Conservation (phyloP, 30 jellyfish, hydroid and myxozoan species). For the Hydractinia symbiolongicarpus region DNA sequence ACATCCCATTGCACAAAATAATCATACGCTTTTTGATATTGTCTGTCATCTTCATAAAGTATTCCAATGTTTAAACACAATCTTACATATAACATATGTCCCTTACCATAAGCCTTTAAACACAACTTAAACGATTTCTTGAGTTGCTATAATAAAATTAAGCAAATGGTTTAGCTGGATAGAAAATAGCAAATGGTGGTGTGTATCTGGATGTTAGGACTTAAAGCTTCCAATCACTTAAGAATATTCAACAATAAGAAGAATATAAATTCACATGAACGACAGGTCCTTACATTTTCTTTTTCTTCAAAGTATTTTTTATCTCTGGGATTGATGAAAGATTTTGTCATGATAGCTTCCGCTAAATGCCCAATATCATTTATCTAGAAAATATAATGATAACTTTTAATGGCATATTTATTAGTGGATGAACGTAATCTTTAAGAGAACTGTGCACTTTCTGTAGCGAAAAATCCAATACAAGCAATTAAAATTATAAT, state of each 20-base stretch:
- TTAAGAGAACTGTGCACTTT: no score
- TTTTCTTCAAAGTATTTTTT: slow-evolving; percentile 16
- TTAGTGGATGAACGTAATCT: no score
- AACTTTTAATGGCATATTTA: no score
- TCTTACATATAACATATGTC: slow-evolving; percentile 71
- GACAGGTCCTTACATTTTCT: slow-evolving; percentile 13
- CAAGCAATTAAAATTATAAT: no score
- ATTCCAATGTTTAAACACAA: slow-evolving; percentile 70
- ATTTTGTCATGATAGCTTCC: slow-evolving; percentile 53
- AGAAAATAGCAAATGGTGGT: no score
- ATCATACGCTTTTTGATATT: slow-evolving; percentile 68
- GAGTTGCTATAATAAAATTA: slow-evolving; percentile 38
- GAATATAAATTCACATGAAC: no score
- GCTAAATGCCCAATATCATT: slow-evolving; percentile 64
- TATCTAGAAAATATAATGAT: slow-evolving; percentile 23
- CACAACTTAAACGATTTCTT: slow-evolving; percentile 48
- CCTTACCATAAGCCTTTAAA: slow-evolving; percentile 79
- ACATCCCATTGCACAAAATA: slow-evolving; percentile 26
- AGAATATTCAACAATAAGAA: neutral
- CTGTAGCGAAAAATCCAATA: no score
- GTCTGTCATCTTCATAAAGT: slow-evolving; percentile 68
- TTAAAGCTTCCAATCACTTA: no score
- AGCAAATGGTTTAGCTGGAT: neutral
- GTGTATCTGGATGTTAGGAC: no score
- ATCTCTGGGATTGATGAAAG: slow-evolving; percentile 34